Base-by-base conservation (phyloP, 2,888 invertebrate species). In the Phyllotreta cruciferae region DNA sequence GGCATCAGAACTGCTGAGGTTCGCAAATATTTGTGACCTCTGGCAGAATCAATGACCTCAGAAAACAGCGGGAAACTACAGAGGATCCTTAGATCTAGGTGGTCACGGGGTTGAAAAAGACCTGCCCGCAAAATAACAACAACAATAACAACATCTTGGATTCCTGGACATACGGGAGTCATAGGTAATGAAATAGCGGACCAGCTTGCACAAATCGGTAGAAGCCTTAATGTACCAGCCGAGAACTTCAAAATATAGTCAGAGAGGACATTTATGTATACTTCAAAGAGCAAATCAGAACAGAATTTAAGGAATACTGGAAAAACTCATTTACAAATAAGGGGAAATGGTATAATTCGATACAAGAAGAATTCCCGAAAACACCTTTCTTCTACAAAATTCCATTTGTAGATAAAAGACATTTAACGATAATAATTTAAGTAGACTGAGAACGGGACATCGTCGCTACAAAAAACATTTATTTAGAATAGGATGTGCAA, bases 171-270 rank as follows among this genome's bases (percentile, higher is more conserved):
- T 38, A 10, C 10, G n/a, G 56, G 47, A 8, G 34, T 56, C 35
- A 6, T 4, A 45, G 56, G 47, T 7, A 56, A 47, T 36, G 44
- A 36, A 35, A 44, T 44, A 11, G 56, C 56, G 36, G 56, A 56
- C 38, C 11, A 56, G 42, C 11, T 56, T 6, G 56, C 56, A 3
- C 11, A 56, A 6, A 56, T 56, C 0, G 56, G 56, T 3, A 54
- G 54, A 54, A 35, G 9, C 1, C 37, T 54, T 3, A 54, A 54
- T 38, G 9, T 54, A 3, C 54, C 54, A 8, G 11, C 11, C n/a
- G n/a, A n/a, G 5, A 13, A 54, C 9, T 13, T 54, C 10, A 8
- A 38, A 14, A n/a, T n/a, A 14, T 54, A n/a, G 54, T 35, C 6
- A 8, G 14, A n/a, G n/a, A 9, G 1, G 54, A 54, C 9, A 36